Conservation (phyloP, 2,888 invertebrate species). For the Lagria hirta region DNA sequence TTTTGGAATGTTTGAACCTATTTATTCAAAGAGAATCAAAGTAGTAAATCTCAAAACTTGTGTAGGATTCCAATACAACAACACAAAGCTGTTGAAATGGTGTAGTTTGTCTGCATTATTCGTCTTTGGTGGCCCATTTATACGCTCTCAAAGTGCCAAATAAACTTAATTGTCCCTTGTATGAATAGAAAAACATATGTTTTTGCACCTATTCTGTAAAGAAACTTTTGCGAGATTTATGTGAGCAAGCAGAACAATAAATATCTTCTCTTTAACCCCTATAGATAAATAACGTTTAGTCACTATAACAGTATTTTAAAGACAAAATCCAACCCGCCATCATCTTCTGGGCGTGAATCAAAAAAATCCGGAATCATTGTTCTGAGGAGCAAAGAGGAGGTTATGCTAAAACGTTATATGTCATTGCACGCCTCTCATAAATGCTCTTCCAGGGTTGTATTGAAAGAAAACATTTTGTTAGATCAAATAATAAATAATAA, state of each 20-base stretch:
- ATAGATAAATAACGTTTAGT: conserved; percentile 7
- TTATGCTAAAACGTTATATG: conserved; percentile 35
- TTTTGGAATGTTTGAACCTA: too few species aligned
- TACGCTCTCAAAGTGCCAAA: conserved; percentile 34
- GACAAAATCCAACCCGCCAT: conserved; percentile 16
- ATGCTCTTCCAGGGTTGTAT: too few species aligned
- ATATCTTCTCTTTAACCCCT: conserved; percentile 5
- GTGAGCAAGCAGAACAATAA: too few species aligned
- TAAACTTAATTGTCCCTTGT: conserved; percentile 30
- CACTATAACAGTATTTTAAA: conserved; percentile 20
- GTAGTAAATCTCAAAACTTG: too few species aligned
- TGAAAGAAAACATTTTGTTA: too few species aligned
- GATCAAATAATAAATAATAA: too few species aligned
- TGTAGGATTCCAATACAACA: conserved; percentile 15
- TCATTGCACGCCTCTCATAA: conserved; percentile 32
- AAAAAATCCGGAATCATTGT: conserved; percentile 30
- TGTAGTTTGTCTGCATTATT: conserved; percentile 28
- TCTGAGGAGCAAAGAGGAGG: conserved; percentile 30
- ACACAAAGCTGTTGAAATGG: conserved; percentile 19
- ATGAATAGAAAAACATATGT: conserved; percentile 33
- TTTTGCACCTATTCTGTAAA: too few species aligned
- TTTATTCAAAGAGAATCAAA: too few species aligned
- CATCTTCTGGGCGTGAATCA: conserved; percentile 38
- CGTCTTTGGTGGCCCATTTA: conserved; percentile 36
- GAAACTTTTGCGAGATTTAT: too few species aligned